Percentiles rank a stretch among this genome's conserved stretches.
phyloP scores from a whole-genome alignment of 2,113 vertebrate species.

The Haemorhous mexicanus region DNA sequence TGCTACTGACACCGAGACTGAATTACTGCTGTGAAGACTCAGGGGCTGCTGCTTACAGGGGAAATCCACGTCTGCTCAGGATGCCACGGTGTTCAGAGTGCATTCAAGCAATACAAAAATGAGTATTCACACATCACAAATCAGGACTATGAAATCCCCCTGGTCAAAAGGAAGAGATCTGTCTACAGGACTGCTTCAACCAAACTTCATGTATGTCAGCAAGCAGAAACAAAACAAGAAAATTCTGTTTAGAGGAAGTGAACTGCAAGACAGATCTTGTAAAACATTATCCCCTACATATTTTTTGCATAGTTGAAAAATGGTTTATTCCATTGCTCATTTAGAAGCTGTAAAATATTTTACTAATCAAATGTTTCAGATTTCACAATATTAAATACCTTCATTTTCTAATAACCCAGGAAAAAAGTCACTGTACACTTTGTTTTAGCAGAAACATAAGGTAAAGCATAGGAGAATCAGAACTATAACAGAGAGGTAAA shows the following conservation, averaged over 20 bases:
- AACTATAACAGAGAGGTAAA: background rate
- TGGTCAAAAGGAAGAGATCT: background rate
- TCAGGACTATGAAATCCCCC: background rate
- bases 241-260: background rate
- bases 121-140: background rate
- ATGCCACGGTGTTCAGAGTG: background rate
- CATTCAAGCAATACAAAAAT: background rate
- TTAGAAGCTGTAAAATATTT: background rate
- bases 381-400: background rate
- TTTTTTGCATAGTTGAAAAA: background rate
- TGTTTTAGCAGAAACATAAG: background rate
- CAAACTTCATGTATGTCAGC: background rate
- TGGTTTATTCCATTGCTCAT: background rate
- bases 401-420: background rate
- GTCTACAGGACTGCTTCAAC: background rate
- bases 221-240: background rate
- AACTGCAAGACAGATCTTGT: background rate
- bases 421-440: background rate
- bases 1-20: accelerated
- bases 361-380: background rate
- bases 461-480: background rate
- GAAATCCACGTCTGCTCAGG: background rate
- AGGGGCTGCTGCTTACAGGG: background rate
- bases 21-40: background rate
- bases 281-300: background rate